phyloP scores from a whole-genome alignment of 2,888 invertebrate genomes.

The Platycheirus rosarum region DNA sequence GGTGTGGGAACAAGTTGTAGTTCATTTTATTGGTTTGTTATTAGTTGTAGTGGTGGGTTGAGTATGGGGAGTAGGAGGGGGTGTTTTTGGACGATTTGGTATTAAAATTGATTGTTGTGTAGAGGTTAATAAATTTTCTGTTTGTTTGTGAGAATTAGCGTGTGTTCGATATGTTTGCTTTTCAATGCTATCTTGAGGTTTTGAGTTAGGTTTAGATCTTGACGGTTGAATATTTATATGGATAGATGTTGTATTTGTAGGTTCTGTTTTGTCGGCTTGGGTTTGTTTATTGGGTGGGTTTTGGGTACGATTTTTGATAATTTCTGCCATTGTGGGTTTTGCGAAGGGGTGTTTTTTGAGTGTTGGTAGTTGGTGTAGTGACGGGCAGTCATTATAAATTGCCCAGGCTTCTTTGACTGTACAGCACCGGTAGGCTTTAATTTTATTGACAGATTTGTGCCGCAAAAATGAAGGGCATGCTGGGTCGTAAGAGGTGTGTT shows the following conservation, averaged over 20 bases:
- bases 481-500: background rate
- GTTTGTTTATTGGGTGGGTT: background rate
- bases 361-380: constrained; percentile 2
- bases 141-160: background rate
- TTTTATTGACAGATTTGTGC: constrained; percentile 4
- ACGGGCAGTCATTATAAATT: background rate
- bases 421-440: background rate
- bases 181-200: background rate
- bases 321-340: background rate
- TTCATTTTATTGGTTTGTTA: no score
- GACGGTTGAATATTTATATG: background rate
- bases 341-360: background rate
- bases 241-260: background rate
- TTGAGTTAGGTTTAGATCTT: background rate
- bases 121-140: background rate
- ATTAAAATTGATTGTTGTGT: background rate
- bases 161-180: background rate
- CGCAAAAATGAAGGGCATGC: background rate
- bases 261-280: background rate
- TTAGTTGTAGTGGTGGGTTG: no score
- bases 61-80: no score
- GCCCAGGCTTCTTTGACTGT: background rate
- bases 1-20: no score
- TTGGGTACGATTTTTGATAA: background rate
- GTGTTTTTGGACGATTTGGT: background rate